Evolutionary conservation across 2,888 invertebrate genomes (phyloP), one percentile per base, ranked within the genome.

Genomic region (Volucella zonaria): DNA sequence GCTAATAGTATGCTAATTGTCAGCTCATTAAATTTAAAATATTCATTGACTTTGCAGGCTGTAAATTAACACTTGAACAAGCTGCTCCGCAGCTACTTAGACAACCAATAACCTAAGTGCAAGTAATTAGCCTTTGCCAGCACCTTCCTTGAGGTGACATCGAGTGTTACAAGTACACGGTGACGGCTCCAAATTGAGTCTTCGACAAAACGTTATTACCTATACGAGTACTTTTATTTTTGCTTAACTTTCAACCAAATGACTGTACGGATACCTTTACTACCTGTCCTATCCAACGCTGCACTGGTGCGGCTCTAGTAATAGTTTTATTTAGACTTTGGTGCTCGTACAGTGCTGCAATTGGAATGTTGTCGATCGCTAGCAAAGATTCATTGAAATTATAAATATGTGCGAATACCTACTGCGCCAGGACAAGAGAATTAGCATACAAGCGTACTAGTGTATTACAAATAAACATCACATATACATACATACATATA

Each of bases 1-100:
- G 79, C 82, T 79, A 82, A 82, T 82, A 73, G 74, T 82, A 82
- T 82, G 82, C 82, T 82, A 82, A 82, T 82, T 79, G 79, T 82
- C 74, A 79, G 52, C 70, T 82, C 68, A 82, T 82, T 82, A 82
- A 68, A 45, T 74, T 70, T 79, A 82, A 82, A 79, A 82, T 82
- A 82, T 82, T 82, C 82, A 82, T 82, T 82, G 79, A 40, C 58
- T 82, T 70, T 70, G 82, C 79, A 64, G 58, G 64, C 74, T 64
- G 82, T 82, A 74, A 79, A 82, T 82, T 74, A 82, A 81, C 81
- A 76, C 76, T 71, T 70, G 70, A 70, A 74, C 79, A 79, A 58
- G 58, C 68, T 38, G 74, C 74, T 68, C 79, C 43, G 56, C 67
- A 62, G 82, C 82, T 79, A 64, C 79, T 59, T 64, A 79, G 74